Percentiles rank a stretch among this genome's conserved stretches.
These are phyloP conservation scores for Neotoxoptera formosana DNA, from an alignment of 1,140 invertebrate species.

Conservation along the genomic window DNA sequence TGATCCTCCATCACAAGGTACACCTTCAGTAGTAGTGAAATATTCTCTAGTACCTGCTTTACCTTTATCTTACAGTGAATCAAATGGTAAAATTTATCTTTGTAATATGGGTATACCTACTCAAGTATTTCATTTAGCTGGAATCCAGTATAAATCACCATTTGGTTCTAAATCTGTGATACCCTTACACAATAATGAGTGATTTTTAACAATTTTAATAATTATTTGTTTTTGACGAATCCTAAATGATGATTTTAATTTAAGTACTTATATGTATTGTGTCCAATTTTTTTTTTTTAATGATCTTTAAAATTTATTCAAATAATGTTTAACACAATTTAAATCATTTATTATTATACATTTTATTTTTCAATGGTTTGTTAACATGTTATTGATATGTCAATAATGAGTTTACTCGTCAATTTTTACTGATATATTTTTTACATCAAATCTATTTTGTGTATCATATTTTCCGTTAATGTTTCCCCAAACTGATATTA, in stretches of 20 bases:
- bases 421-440: conserved; percentile 21
- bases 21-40: conserved; percentile 74
- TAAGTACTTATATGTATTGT: conserved; percentile 41
- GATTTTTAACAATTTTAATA: conserved; percentile 9
- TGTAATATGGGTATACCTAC: conserved; percentile 85
- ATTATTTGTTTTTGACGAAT: conserved; percentile 47
- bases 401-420: not conserved
- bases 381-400: conserved; percentile 39
- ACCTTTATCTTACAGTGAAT: conserved; percentile 74
- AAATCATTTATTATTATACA: not conserved
- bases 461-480: not conserved
- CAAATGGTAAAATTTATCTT: conserved; percentile 83
- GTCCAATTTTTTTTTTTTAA: conserved; percentile 18
- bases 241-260: conserved; percentile 35
- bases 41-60: conserved; percentile 78
- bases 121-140: conserved; percentile 77
- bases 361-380: not conserved
- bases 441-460: conserved; percentile 12
- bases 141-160: conserved; percentile 83
- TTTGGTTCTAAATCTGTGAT: conserved; percentile 90
- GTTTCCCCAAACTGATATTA: not conserved
- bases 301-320: conserved; percentile 19
- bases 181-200: conserved; percentile 71
- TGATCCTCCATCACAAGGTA: conserved; percentile 78
- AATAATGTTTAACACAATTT: not conserved